Evolutionary conservation across 2,888 invertebrate genomes (phyloP).

Genomic region (Tinea trinotella): DNA sequence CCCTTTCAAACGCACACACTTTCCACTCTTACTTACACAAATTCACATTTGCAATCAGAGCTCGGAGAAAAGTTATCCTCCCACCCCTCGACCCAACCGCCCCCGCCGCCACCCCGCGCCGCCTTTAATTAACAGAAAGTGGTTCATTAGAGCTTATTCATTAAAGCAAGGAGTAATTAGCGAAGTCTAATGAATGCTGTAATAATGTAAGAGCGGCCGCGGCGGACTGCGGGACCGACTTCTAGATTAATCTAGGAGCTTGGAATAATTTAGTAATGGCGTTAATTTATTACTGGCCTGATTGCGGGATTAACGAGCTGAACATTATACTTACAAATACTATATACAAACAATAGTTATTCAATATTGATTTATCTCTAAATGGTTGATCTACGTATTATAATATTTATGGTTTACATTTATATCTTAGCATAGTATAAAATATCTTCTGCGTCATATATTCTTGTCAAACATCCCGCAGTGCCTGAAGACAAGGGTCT

Average conservation of each 20-base stretch:
- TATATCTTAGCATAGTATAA: too few relatives aligned
- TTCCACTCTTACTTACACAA: slow-evolving; percentile 69
- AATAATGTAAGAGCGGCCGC: slow-evolving; percentile 79
- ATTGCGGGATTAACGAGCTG: slow-evolving; percentile 53
- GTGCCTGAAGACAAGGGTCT: too few relatives aligned
- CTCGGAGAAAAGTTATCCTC: slow-evolving; percentile 62
- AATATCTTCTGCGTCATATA: too few relatives aligned
- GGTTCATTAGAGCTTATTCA: slow-evolving; percentile 93
- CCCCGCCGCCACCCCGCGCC: slow-evolving; percentile 45
- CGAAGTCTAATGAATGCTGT: slow-evolving; percentile 89
- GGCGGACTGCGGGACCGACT: slow-evolving; percentile 63
- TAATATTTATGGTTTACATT: too few relatives aligned
- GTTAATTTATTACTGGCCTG: slow-evolving; percentile 61
- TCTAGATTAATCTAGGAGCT: slow-evolving; percentile 70
- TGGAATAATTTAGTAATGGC: slow-evolving; percentile 66
- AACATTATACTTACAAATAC: neutral
- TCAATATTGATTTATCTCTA: too few relatives aligned
- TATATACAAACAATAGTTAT: too few relatives aligned
- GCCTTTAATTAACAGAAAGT: slow-evolving; percentile 93
- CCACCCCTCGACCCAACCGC: slow-evolving; percentile 30
- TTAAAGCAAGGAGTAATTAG: slow-evolving; percentile 92
- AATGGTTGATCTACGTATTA: too few relatives aligned
- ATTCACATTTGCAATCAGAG: slow-evolving; percentile 73
- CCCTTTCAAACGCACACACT: slow-evolving; percentile 67
- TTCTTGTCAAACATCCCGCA: too few relatives aligned